These are phyloP conservation scores for Hippocampus mohnikei DNA, from an alignment of 2,113 vertebrate species.

Conservation along the genomic window DNA sequence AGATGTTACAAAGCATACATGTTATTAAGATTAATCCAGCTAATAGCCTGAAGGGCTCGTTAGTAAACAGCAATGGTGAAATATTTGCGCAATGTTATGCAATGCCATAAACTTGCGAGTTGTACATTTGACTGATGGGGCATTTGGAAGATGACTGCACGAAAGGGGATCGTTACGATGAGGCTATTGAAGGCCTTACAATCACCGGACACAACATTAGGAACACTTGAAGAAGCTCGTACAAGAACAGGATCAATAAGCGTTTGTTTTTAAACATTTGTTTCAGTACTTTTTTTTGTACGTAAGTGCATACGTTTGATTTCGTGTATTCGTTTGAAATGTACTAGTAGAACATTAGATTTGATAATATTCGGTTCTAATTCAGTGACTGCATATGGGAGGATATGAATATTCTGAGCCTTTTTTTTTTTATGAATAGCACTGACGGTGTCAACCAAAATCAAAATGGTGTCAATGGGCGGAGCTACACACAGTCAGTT, in stretches of 20 bases:
- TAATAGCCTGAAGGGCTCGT: constrained; percentile 23
- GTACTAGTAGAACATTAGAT: too few relatives aligned
- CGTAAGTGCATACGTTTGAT: too few relatives aligned
- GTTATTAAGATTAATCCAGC: constrained; percentile 20
- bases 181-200: constrained; percentile 25
- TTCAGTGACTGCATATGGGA: too few relatives aligned
- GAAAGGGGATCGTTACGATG: constrained; percentile 15
- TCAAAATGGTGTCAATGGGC: too few relatives aligned
- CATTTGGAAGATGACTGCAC: constrained; percentile 11
- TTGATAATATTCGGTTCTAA: too few relatives aligned
- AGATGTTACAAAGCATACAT: constrained; percentile 5
- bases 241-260: not conserved
- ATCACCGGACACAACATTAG: not conserved
- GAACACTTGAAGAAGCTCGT: not conserved
- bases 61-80: constrained; percentile 23
- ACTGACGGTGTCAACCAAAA: too few relatives aligned
- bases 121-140: not conserved
- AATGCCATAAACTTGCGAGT: constrained; percentile 14
- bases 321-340: too few relatives aligned
- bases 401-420: too few relatives aligned
- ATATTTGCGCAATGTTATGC: constrained; percentile 23
- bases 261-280: too few relatives aligned
- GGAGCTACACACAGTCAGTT: too few relatives aligned
- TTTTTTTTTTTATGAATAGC: too few relatives aligned
- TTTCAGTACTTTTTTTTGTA: too few relatives aligned